phyloP scores from a whole-genome alignment of 2,797 vertebrate genomes.

The Ambastaia sidthimunki region DNA sequence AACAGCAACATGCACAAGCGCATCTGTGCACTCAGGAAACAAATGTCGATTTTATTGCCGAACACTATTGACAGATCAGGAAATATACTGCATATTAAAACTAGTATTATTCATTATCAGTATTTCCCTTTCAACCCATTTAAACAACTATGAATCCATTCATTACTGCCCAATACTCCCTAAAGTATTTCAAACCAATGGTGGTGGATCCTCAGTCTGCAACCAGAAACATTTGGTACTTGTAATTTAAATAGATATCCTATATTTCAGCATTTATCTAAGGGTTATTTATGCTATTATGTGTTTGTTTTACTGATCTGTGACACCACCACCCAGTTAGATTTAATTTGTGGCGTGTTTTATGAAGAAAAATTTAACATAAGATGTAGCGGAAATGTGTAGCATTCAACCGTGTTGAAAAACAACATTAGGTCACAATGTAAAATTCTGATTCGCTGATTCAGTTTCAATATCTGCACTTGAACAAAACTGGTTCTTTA shows the following conservation, averaged over 20 bases:
- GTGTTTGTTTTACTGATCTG: background rate
- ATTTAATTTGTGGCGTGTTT: background rate
- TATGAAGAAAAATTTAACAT: background rate
- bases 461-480: background rate
- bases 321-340: background rate
- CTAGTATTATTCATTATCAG: constrained; percentile 1
- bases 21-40: constrained; percentile 11
- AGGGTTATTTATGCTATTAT: constrained; percentile 2
- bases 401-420: background rate
- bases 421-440: background rate
- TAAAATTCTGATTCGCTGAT: background rate
- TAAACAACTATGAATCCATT: background rate
- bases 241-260: background rate
- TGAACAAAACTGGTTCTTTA: constrained; percentile 17
- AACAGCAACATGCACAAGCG: constrained; percentile 15
- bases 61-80: constrained; percentile 2
- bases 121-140: background rate
- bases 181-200: background rate
- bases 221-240: background rate
- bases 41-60: constrained; percentile 41
- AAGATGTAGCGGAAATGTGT: background rate
- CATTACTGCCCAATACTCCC: background rate
- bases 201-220: background rate
- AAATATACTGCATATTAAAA: constrained; percentile 25
- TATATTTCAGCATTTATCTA: background rate